Evolutionary conservation across 2,113 vertebrate genomes (phyloP), one percentile per base, ranked within the genome.

Genomic region (Ursus arctos): DNA sequence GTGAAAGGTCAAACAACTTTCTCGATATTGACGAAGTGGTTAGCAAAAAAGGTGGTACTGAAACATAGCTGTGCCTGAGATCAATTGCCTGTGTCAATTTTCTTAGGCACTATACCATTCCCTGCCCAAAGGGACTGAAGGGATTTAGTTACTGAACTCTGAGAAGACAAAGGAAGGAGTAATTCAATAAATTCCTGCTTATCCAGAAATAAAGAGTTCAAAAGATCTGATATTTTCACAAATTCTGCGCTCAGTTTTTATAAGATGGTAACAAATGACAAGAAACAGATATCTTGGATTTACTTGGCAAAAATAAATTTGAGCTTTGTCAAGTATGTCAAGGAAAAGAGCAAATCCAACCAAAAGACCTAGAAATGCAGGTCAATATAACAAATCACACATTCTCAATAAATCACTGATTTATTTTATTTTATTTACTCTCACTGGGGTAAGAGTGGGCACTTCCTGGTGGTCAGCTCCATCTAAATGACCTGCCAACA

Each of bases 301-400:
- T 89, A 71, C 88, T 85, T 93, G 51, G 47, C 71, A 77, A 91
- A 90, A 77, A 65, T n/a, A 26, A 88, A 81, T 47, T 26, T 97
- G 40, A 87, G 59, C 15, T 72, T 26, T 81, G 86, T 49, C n/a
- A 77, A 69, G 22, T 36, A 86, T n/a, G 10, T 28, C 63, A 65
- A 94, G 51, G 22, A 1, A 55, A 83, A 83, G 26, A 95, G 57
- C 2, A 90, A 71, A 84, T 53, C 18, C 53, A 72, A 61, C 13
- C 24, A 67, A 87, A 92, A 85, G 1, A 59, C 85, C 49, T 69
- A n/a, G 10, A 92, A 76, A 51, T 26, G 24, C 14, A n/a, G 14
- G 19, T 83, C 49, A 92, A 53, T 65, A 24, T 22, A 84, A 57
- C 40, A 95, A 96, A 81, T 31, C 33, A 88, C 9, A 51, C 1